Evolutionary conservation across 2,888 invertebrate species (phyloP).

Genomic region (Nesidiocoris tenuis): DNA sequence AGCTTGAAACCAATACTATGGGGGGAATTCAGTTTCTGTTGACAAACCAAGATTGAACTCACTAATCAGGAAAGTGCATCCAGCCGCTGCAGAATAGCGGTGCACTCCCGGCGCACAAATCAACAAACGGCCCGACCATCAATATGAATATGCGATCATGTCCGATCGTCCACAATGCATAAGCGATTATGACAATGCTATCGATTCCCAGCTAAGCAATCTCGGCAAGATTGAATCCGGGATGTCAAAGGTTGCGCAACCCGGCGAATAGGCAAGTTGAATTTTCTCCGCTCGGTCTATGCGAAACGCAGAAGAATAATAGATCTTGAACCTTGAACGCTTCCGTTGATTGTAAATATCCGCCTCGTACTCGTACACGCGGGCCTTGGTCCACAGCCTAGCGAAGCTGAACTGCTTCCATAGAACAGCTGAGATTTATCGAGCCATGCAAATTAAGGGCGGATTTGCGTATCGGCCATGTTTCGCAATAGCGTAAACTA

Average conservation of each 20-base stretch:
- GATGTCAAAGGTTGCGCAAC: not conserved
- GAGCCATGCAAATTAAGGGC: too few relatives aligned
- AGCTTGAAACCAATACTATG: too few relatives aligned
- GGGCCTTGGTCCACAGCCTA: not conserved
- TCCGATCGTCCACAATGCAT: not conserved
- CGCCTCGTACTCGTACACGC: not conserved
- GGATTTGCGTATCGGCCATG: too few relatives aligned
- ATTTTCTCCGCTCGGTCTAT: not conserved
- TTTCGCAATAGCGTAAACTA: too few relatives aligned
- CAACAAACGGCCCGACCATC: too few relatives aligned
- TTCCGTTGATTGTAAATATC: not conserved
- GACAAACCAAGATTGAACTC: too few relatives aligned
- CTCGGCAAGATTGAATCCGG: not conserved
- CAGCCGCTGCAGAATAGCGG: too few relatives aligned
- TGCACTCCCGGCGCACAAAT: too few relatives aligned
- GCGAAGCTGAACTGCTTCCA: not conserved
- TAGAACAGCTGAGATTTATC: not conserved
- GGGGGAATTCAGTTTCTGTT: too few relatives aligned
- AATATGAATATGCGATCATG: too few relatives aligned
- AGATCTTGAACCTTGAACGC: not conserved
- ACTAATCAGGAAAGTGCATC: too few relatives aligned
- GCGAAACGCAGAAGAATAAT: not conserved
- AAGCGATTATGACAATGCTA: not conserved
- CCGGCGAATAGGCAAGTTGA: not conserved
- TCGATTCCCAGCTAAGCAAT: not conserved